phyloP scores from a whole-genome alignment of 2,797 vertebrate genomes.

The Phaenicophaeus curvirostris region DNA sequence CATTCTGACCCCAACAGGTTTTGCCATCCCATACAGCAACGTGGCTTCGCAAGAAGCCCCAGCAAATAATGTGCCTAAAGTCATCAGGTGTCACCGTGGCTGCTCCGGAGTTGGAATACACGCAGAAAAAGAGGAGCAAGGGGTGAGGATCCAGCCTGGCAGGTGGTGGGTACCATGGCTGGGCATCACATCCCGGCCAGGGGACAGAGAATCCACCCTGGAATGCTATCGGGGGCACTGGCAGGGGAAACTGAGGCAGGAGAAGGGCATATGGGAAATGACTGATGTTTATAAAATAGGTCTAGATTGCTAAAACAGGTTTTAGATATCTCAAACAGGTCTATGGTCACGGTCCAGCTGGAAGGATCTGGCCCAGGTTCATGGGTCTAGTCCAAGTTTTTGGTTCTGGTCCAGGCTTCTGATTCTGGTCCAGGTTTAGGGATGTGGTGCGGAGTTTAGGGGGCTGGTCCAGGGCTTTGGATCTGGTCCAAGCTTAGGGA shows the following conservation, averaged over 20 bases:
- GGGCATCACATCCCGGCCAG: no score
- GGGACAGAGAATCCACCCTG: neutral
- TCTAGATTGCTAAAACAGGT: neutral
- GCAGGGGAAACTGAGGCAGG: neutral
- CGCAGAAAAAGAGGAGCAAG: no score
- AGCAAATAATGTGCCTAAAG: neutral
- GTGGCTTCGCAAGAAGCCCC: fast-evolving
- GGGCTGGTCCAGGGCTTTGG: no score
- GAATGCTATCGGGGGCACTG: no score
- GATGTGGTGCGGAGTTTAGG: no score
- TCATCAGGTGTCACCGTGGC: no score
- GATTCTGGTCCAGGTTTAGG: no score
- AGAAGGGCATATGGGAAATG: neutral
- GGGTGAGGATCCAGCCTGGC: neutral
- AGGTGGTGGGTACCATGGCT: neutral
- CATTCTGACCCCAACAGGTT: neutral
- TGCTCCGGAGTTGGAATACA: neutral
- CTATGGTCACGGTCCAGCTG: no score
- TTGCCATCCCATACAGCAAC: neutral
- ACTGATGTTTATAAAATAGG: neutral
- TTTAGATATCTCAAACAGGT: neutral
- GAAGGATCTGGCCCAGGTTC: no score
- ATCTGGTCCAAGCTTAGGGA: no score
- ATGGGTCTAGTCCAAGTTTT: no score
- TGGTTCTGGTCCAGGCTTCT: no score